phyloP scores from a whole-genome alignment of 92 coral and sea anemone species.

The Plumapathes pennacea region DNA sequence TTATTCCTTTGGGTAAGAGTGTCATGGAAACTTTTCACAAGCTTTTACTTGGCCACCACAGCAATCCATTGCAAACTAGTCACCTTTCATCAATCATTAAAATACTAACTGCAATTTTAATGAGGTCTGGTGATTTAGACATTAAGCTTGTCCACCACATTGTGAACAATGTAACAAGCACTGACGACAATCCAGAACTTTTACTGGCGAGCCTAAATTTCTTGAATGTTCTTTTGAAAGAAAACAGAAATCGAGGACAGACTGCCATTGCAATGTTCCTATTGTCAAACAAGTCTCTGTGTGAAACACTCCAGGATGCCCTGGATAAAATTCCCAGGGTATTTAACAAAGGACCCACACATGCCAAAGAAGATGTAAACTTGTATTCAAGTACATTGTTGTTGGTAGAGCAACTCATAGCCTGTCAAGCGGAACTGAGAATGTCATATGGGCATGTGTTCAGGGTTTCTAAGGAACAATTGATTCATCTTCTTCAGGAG shows the following conservation, averaged over 20 bases:
- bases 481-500: conserved; percentile 35
- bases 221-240: conserved; percentile 56
- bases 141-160: conserved; percentile 75
- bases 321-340: conserved; percentile 5
- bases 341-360: background rate
- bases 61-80: conserved; percentile 34
- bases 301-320: conserved; percentile 35
- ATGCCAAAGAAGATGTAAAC: background rate
- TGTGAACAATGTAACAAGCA: conserved; percentile 55
- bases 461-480: conserved; percentile 17
- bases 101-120: conserved; percentile 45
- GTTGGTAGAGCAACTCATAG: conserved; percentile 34
- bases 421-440: conserved; percentile 15
- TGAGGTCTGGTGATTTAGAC: conserved; percentile 33
- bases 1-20: background rate
- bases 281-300: conserved; percentile 53
- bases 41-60: conserved; percentile 67
- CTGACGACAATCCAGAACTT: conserved; percentile 13
- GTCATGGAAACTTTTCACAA: conserved; percentile 61
- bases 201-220: conserved; percentile 57
- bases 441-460: conserved; percentile 15
- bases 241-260: conserved; percentile 24
- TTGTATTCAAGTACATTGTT: conserved; percentile 23
- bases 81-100: conserved; percentile 55
- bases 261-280: conserved; percentile 57